Evolutionary conservation across 1,140 invertebrate species (phyloP).

Genomic region (Caenorhabditis tropicalis): DNA sequence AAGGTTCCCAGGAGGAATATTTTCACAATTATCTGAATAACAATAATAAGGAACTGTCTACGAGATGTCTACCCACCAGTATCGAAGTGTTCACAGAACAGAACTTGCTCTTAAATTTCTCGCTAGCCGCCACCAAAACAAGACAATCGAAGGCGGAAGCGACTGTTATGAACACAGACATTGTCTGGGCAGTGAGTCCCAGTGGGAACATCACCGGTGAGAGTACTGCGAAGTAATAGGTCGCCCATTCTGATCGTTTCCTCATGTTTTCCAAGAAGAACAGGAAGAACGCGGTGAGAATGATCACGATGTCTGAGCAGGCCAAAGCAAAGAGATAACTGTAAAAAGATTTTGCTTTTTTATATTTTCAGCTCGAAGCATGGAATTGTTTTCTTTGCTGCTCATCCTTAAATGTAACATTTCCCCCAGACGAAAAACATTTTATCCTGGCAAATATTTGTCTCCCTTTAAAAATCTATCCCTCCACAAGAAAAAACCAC

Average conservation of each 20-base stretch:
- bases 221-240: constrained; percentile 55
- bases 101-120: constrained; percentile 56
- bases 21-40: constrained; percentile 58
- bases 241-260: constrained; percentile 50
- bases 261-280: constrained; percentile 62
- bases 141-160: constrained; percentile 63
- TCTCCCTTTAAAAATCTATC: not conserved
- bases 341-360: not conserved
- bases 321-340: constrained; percentile 57
- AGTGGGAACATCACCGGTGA: constrained; percentile 64
- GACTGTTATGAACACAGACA: constrained; percentile 64
- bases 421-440: not conserved
- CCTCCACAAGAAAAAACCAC: not conserved
- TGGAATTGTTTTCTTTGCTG: not conserved
- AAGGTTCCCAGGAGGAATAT: constrained; percentile 58
- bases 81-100: constrained; percentile 58
- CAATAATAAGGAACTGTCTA: not conserved
- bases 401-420: not conserved
- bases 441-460: not conserved
- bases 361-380: too few species aligned
- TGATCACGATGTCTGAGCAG: constrained; percentile 57
- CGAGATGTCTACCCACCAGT: constrained; percentile 37
- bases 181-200: constrained; percentile 63
- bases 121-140: constrained; percentile 57
- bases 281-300: constrained; percentile 58